Evolutionary conservation across 2,888 invertebrate genomes (phyloP).

Genomic region (Flexamia atlantica): DNA sequence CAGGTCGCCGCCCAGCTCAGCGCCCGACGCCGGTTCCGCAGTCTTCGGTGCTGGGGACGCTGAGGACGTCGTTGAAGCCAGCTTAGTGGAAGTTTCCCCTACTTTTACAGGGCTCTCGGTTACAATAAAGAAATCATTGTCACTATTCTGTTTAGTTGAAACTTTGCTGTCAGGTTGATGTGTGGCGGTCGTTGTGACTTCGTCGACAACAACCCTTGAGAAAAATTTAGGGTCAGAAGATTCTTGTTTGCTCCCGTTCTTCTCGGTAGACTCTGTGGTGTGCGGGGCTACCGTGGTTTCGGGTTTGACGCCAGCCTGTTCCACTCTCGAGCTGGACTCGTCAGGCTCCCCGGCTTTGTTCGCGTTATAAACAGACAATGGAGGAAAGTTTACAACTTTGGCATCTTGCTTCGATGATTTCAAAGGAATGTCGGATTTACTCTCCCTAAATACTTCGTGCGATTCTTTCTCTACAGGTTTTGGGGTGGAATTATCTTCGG

Average conservation of each 20-base stretch:
- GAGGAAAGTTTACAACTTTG: conserved; percentile 60
- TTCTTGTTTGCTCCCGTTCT: neutral
- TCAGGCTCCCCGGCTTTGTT: conserved; percentile 61
- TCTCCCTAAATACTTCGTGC: conserved; percentile 67
- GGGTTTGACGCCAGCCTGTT: neutral
- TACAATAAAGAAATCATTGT: conserved; percentile 61
- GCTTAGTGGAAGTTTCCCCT: conserved; percentile 5
- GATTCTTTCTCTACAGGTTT: conserved; percentile 66
- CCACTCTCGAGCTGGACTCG: conserved; percentile 53
- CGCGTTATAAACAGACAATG: conserved; percentile 60
- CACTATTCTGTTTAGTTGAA: conserved; percentile 31
- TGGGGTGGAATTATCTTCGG: conserved; percentile 62
- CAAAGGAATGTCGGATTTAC: conserved; percentile 66
- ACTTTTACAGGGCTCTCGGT: conserved; percentile 59
- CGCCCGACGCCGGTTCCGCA: neutral
- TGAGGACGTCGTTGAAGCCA: neutral
- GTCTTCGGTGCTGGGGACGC: neutral
- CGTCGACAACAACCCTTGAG: conserved; percentile 53
- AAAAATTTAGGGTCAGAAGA: conserved; percentile 61
- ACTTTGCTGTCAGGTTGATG: neutral
- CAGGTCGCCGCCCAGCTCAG: neutral
- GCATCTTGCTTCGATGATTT: conserved; percentile 62
- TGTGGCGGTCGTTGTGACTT: neutral
- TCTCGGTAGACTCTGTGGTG: neutral
- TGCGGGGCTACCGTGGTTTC: neutral